Evolutionary conservation across 30 jellyfish, hydroid and myxozoan species (phyloP), one percentile per base, ranked within the genome.

Genomic region (Rhopilema esculentum): DNA sequence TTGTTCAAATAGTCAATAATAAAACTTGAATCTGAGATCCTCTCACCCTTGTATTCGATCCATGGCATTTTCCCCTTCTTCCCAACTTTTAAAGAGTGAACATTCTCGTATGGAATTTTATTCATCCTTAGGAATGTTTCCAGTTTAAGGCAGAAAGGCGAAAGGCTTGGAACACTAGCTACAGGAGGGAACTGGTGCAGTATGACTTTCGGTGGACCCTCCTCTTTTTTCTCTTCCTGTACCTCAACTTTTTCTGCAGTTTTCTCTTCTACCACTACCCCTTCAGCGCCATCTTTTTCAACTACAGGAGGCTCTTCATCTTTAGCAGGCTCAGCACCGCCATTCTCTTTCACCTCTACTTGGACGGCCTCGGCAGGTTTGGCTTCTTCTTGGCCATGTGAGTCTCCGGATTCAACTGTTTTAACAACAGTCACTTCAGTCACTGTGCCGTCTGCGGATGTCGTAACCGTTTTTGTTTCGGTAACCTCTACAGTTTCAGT

Each of bases 61-160:
- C 98, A 94, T 0, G 98, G 98, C 96, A 94, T 79, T 70, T 89
- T 89, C 0, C 98, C 98, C 69, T 94, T 94, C 94, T 94, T 94
- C 30, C 97, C 97, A 16, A 88, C 93, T 78, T 94, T 94, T 49
- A 27, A 89, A 16, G 98, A 78, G 75, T 94, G 94, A 48, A 82
- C 95, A 74, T 83, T 94, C 61, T 82, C 96, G 89, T 87, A 94
- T 30, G 98, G 98, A 50, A 94, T 84, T 80, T 94, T 94, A 90
- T 94, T 84, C 84, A 94, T 87, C 49, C 98, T 95, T 72, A 94
- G 80, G 88, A 89, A 89, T 23, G 98, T 94, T 63, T 94, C 98
- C 94, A 94, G 76, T 68, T 94, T 94, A 81, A 94, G 86, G 80
- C 98, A 94, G 81, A 89, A 94, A 8, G 82, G 89, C 7, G 98